Conservation (phyloP, 1,140 invertebrate species). For the Centruroides vittatus region DNA sequence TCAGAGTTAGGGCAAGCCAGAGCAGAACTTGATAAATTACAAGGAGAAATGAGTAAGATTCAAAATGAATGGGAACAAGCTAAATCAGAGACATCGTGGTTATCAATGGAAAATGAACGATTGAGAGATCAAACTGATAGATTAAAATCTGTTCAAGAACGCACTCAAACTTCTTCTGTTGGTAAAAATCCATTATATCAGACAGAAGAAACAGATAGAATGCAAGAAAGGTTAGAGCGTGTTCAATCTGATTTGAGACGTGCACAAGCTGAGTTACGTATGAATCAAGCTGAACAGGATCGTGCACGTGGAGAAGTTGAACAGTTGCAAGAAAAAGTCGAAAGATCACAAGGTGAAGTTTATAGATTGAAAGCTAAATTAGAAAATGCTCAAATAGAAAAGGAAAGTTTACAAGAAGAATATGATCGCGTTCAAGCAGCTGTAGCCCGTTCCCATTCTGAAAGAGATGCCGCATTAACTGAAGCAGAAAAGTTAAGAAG, state of each 20-base stretch:
- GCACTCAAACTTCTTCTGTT: background rate
- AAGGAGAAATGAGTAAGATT: constrained; percentile 43
- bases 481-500: constrained; percentile 78
- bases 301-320: constrained; percentile 63
- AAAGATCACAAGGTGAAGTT: constrained; percentile 86
- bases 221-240: constrained; percentile 73
- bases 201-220: constrained; percentile 16
- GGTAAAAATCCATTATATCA: constrained; percentile 13
- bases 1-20: constrained; percentile 85
- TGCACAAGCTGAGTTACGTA: constrained; percentile 54
- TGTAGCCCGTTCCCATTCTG: constrained; percentile 57
- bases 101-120: constrained; percentile 79
- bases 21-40: constrained; percentile 78
- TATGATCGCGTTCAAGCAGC: constrained; percentile 38
- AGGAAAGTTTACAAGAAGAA: constrained; percentile 79
- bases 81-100: constrained; percentile 38
- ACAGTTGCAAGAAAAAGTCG: constrained; percentile 74
- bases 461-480: constrained; percentile 65
- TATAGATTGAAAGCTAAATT: constrained; percentile 81
- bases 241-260: constrained; percentile 63
- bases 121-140: constrained; percentile 24
- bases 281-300: constrained; percentile 66
- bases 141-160: constrained; percentile 11
- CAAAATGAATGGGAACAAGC: constrained; percentile 20
- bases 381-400: constrained; percentile 85